A percentile compares a stretch with the other conserved stretches of the same genome.
These are phyloP conservation scores for Drosophila dunni DNA, from an alignment of 1,140 invertebrate genomes.

Conservation along the genomic window DNA sequence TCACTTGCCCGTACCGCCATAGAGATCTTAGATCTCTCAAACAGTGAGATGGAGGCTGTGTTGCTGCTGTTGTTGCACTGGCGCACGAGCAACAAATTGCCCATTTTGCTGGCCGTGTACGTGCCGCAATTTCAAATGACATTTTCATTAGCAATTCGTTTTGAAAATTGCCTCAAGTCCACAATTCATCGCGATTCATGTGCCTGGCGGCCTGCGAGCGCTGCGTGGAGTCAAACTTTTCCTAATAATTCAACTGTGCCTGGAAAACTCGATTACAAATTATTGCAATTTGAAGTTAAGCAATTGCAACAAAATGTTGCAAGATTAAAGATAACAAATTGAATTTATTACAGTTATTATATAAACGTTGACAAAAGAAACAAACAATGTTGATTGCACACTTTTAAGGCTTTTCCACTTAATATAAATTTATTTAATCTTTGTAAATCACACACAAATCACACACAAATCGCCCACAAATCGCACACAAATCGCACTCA, in stretches of 20 bases:
- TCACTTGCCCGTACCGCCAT: conserved; percentile 36
- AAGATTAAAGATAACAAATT: conserved; percentile 30
- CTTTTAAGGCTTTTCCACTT: neutral
- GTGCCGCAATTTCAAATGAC: conserved; percentile 80
- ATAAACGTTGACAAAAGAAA: conserved; percentile 5
- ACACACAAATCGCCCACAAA: conserved; percentile 17
- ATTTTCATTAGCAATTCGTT: conserved; percentile 83
- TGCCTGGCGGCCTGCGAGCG: conserved; percentile 16
- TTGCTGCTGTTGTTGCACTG: conserved; percentile 29
- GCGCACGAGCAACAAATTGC: conserved; percentile 77
- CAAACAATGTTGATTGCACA: neutral
- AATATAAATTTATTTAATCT: neutral
- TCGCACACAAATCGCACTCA: conserved; percentile 9
- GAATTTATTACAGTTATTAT: conserved; percentile 3
- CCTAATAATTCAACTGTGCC: conserved; percentile 38
- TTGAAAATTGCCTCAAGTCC: conserved; percentile 68
- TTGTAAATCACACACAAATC: conserved; percentile 11
- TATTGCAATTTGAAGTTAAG: conserved; percentile 28
- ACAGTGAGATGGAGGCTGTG: conserved; percentile 8
- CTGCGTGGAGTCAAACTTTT: conserved; percentile 48
- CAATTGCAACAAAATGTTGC: conserved; percentile 35
- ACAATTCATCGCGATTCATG: conserved; percentile 51
- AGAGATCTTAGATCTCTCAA: conserved; percentile 40
- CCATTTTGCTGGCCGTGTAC: conserved; percentile 73
- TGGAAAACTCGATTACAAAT: conserved; percentile 37